Evolutionary conservation across 2,797 vertebrate genomes (phyloP), one percentile per base, ranked within the genome.

Genomic region (Notolepis coatsorum): DNA sequence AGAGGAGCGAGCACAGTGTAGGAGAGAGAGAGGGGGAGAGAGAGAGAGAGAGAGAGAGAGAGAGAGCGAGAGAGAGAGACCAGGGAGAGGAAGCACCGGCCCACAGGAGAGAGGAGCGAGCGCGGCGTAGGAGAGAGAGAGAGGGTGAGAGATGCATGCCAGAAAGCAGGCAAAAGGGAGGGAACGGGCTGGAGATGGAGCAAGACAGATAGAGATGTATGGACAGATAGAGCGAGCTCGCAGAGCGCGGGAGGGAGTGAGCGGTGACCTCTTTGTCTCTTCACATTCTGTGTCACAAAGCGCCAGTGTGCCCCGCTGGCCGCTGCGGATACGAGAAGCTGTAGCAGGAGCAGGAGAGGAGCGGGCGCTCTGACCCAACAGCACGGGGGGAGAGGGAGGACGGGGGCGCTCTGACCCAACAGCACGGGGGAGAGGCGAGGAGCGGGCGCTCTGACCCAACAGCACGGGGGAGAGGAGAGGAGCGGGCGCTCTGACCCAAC

Each of bases 261-360:
- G 65, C 1, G 8, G 1, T 71, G 73, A 83, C 70, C 72, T 75
- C 71, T 74, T 69, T 75, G 69, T 82, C 68, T 72, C 21, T 54
- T 52, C 65, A 72, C 69, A 70, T 75, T 66, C 61, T 64, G 54
- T 61, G 63, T 61, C 67, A 65, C 65, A 67, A 59, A 68, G 62
- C 39, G 62, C 52, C 45, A 61, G 46, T 62, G 57, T 65, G 57
- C 13, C 50, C 31, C 51, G n/a, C 37, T 43, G 68, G 35, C 51
- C 66, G 47, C 47, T 70, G 53, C 4, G 18, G 52, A 67, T 63
- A 70, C 35, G 27, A 70, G 60, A 6, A 28, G 41, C 33, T 38
- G 41, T 30, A 52, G 41, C 35, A 48, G 54, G 30, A 61, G 31
- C 39, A 42, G 55, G 43, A 53, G 57, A 73, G 21, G 33, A 79